Evolutionary conservation across 1,140 invertebrate genomes (phyloP).

Genomic region (Bombus cullumanus): DNA sequence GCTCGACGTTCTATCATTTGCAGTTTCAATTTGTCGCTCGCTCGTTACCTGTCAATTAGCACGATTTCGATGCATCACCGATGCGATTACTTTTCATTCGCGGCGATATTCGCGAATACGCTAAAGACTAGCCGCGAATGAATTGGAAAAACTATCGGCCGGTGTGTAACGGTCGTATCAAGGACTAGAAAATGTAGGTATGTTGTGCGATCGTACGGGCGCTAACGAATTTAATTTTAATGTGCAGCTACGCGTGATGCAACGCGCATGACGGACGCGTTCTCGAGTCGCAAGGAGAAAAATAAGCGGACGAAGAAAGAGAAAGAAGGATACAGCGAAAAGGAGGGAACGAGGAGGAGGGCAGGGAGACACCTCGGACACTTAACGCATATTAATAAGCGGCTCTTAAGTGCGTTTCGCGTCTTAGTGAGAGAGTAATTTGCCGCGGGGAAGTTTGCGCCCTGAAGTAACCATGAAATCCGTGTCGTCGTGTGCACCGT

Average conservation of each 20-base stretch:
- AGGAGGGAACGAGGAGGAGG: slow-evolving; percentile 59
- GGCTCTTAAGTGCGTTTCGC: slow-evolving; percentile 67
- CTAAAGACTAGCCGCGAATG: neutral
- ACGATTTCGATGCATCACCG: no score
- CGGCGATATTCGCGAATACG: neutral
- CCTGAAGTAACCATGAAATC: slow-evolving; percentile 54
- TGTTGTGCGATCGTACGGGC: slow-evolving; percentile 25
- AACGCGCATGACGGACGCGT: slow-evolving; percentile 62
- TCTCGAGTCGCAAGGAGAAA: slow-evolving; percentile 47
- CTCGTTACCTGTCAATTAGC: no score
- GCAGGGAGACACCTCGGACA: slow-evolving; percentile 70
- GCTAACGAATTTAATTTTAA: slow-evolving; percentile 64
- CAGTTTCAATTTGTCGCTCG: no score
- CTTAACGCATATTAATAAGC: slow-evolving; percentile 76
- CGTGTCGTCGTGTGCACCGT: slow-evolving; percentile 4
- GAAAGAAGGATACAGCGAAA: slow-evolving; percentile 54
- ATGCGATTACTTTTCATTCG: neutral
- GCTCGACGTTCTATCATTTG: no score
- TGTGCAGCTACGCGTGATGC: slow-evolving; percentile 59
- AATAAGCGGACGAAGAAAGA: slow-evolving; percentile 66
- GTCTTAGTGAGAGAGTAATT: slow-evolving; percentile 63
- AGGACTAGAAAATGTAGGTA: slow-evolving; percentile 45
- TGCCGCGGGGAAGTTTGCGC: slow-evolving; percentile 62
- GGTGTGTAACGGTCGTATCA: neutral
- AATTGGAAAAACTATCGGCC: neutral